phyloP scores from a whole-genome alignment of 2,797 vertebrate species.

The Limosa lapponica region DNA sequence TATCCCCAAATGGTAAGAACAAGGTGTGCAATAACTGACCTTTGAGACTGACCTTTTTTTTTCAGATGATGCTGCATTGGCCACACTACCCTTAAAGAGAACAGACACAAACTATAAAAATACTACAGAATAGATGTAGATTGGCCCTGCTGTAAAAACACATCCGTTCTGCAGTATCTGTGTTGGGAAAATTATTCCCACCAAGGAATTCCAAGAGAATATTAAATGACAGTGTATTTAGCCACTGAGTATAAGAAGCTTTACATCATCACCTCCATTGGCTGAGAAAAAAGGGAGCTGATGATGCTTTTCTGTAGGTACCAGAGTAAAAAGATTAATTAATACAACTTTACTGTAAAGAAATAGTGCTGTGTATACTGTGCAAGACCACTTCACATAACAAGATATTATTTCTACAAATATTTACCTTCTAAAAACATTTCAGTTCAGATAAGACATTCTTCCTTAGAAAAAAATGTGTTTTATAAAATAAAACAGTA shows the following conservation, averaged over 20 bases:
- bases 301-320: neutral
- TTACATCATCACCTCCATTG: neutral
- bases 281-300: neutral
- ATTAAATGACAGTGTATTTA: neutral
- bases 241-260: neutral
- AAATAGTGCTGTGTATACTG: neutral
- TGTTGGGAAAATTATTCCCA: neutral
- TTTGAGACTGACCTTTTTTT: neutral
- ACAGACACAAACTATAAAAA: neutral
- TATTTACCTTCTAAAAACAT: fast-evolving
- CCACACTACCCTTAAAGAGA: neutral
- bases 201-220: neutral
- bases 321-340: neutral
- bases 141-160: neutral
- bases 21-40: neutral
- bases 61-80: neutral
- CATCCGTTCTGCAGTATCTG: neutral
- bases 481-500: neutral
- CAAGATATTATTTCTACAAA: neutral
- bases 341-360: neutral
- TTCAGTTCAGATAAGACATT: neutral
- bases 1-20: neutral
- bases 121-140: neutral
- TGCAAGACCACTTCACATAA: neutral
- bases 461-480: neutral